Evolutionary conservation across 2,888 invertebrate genomes (phyloP), one percentile per base, ranked within the genome.

Genomic region (Polyploca ridens): DNA sequence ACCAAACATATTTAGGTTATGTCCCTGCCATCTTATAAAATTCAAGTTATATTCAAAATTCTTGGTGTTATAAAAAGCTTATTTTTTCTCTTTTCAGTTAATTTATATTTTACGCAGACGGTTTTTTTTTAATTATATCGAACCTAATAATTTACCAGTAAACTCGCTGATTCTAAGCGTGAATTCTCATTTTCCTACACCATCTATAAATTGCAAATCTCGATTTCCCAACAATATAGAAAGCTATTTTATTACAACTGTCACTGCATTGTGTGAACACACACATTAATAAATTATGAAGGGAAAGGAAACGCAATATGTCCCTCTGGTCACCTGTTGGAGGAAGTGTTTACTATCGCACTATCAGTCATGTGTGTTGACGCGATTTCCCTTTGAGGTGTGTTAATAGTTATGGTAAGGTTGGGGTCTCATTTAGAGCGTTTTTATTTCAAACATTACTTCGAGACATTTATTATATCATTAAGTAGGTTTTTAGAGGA

Each of bases 311-410:
- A 19, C 19, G 16, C 54, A 54, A 19, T 54, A 54, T 54, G 54
- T 54, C 54, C 46, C 19, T 54, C 8, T 54, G 54, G 54, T 54
- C 54, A 54, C 54, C 54, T 54, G 54, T 54, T 16, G 77, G 72
- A 78, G 83, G 80, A 79, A 75, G 72, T 78, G 73, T 69, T 71
- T 71, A 65, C 72, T 76, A 80, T 77, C 79, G 75, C 79, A 69
- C 79, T 77, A 85, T 85, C 85, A 77, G 73, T 86, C 81, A 84
- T 77, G 66, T 64, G 68, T 66, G 66, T 70, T 76, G 77, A 75
- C 78, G 73, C 72, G 76, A 76, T 84, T 84, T 84, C 33, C 59
- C 13, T 64, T 49, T 46, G 41, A 58, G 41, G 35, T 35, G 49
- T 64, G 60, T 60, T 35, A 64, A 59, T 60, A 64, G 60, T 64